Evolutionary conservation across 2,888 invertebrate species (phyloP).

Genomic region (Tiliacea citrago): DNA sequence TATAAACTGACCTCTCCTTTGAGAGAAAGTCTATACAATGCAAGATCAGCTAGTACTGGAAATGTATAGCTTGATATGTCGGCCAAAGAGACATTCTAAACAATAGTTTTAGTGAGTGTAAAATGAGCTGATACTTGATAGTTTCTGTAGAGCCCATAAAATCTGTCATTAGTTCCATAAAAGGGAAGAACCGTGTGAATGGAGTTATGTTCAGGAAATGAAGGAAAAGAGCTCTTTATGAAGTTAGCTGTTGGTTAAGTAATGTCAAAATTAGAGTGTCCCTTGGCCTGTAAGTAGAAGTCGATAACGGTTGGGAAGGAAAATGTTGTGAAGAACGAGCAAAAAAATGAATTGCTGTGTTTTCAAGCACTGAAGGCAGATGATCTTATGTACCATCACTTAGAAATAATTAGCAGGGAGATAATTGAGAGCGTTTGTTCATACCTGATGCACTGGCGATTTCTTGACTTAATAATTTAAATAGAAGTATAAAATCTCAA

Average conservation of each 20-base stretch:
- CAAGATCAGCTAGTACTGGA: neutral
- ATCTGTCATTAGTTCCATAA: constrained; percentile 73
- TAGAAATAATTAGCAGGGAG: no score
- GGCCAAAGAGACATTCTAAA: constrained; percentile 64
- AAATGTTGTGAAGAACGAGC: neutral
- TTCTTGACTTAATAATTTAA: neutral
- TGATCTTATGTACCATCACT: no score
- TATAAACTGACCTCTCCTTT: neutral
- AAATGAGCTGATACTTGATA: constrained; percentile 69
- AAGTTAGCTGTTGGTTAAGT: constrained; percentile 27
- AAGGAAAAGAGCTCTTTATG: constrained; percentile 47
- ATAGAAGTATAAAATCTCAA: neutral
- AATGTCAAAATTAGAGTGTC: constrained; percentile 13
- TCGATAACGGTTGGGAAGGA: neutral
- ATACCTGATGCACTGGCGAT: neutral
- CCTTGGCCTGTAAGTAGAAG: neutral
- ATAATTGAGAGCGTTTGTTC: neutral
- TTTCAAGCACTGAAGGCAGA: neutral
- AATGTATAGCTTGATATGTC: neutral
- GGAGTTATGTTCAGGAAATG: constrained; percentile 61
- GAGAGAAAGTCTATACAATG: neutral
- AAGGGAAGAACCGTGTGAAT: constrained; percentile 62
- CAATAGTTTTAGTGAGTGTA: constrained; percentile 76
- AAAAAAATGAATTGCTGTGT: neutral
- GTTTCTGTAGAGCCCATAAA: constrained; percentile 68